These are phyloP conservation scores for Condylura cristata DNA, from an alignment of 2,113 vertebrate genomes.

Conservation along the genomic window DNA sequence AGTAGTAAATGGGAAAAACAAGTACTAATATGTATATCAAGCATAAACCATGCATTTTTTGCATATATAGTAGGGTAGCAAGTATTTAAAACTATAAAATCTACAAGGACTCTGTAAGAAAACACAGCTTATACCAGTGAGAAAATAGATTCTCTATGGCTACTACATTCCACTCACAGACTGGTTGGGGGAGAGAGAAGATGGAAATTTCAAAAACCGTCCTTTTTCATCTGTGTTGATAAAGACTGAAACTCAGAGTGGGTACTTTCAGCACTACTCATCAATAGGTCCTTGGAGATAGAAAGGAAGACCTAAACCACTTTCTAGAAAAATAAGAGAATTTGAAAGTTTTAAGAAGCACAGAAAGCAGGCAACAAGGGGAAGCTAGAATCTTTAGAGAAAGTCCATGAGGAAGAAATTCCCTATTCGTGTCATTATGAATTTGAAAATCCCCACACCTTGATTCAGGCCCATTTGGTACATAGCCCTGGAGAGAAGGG, in stretches of 20 bases:
- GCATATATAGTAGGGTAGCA: not conserved
- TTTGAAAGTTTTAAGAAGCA: not conserved
- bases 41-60: not conserved
- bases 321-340: not conserved
- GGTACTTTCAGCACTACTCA: not conserved
- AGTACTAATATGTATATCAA: not conserved
- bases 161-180: not conserved
- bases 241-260: not conserved
- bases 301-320: not conserved
- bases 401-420: not conserved
- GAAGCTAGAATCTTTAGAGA: not conserved
- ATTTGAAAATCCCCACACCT: not conserved
- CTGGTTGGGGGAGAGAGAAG: not conserved
- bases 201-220: not conserved
- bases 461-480: not conserved
- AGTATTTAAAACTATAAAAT: not conserved
- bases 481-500: not conserved
- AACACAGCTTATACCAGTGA: not conserved
- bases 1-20: not conserved
- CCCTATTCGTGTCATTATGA: not conserved
- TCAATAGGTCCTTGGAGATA: not conserved
- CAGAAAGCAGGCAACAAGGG: not conserved
- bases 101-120: not conserved
- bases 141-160: not conserved
- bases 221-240: not conserved